Percentiles rank a stretch among this genome's conserved stretches.
Evolutionary conservation across 2,113 vertebrate genomes (phyloP).

Genomic region (Vidua chalybeata): DNA sequence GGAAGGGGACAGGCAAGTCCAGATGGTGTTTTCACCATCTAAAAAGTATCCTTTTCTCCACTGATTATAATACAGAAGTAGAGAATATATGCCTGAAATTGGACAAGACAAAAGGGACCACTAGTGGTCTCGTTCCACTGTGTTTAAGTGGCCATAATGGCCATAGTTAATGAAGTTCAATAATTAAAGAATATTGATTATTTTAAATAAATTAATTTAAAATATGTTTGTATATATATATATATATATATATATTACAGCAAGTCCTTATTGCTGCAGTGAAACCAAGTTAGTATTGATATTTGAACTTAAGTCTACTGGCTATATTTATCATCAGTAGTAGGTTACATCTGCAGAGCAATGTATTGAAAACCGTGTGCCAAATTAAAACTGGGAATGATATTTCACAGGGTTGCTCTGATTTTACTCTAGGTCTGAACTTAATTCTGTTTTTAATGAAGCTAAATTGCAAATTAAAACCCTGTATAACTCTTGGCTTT

Average conservation of each 20-base stretch:
- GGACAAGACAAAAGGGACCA: background rate
- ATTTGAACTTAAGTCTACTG: background rate
- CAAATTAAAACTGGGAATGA: background rate
- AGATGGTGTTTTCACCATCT: background rate
- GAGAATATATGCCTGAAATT: background rate
- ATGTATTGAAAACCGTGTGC: background rate
- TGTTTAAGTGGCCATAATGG: background rate
- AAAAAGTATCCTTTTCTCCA: background rate
- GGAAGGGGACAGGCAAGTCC: background rate
- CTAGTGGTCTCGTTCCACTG: background rate
- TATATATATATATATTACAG: background rate
- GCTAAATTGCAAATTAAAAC: background rate
- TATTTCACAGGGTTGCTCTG: background rate
- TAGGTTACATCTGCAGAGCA: background rate
- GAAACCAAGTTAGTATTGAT: background rate
- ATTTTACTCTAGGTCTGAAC: background rate
- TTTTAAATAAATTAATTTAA: background rate
- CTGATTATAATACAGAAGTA: background rate
- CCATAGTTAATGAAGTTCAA: background rate
- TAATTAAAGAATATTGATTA: background rate
- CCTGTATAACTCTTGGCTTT: background rate
- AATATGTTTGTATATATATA: background rate
- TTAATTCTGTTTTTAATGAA: background rate
- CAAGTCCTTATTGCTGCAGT: background rate
- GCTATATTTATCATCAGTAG: background rate